Base-by-base conservation (phyloP, 2,113 vertebrate genomes). In the Suncus etruscus region DNA sequence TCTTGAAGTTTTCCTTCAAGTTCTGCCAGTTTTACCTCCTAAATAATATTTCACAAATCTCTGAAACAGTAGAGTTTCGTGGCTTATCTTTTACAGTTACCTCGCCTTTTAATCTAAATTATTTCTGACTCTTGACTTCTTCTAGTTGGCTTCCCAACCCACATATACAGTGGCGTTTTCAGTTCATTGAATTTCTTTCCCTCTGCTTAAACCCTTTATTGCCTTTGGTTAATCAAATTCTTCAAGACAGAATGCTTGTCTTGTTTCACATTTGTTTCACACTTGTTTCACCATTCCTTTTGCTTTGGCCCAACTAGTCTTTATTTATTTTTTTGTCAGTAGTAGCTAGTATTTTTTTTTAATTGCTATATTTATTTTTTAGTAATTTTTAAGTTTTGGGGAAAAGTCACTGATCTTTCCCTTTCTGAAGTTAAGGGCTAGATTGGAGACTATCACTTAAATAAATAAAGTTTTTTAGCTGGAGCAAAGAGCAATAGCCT, bases 281-380 rank as follows among this genome's bases (percentile, higher is more conserved):
- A 25, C 27, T 66, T 66, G 65, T 66, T 6, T 61, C 22, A 61
- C 68, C 32, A 22, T 68, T 66, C 27, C 3, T 74, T 27, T 63
- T 63, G 20, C 58, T 81, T 20, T 18, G 5, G n/a, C 4, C 75
- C 29, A 58, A 20, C 54, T 39, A n/a, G 25, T 1, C 10, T 10
- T 32, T 90, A 83, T 70, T 27, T 69, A 31, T 86, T 94, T 92
- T 94, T 90, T 48, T 72, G 72, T 31, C 80, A 63, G 32, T 27
- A 72, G n/a, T 66, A 65, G 68, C 70, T 90, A 22, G 18, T 74
- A 61, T 80, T 84, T 61, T 84, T 69, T 54, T 73, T 6, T 51
- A 29, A 75, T 91, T 79, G 27, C 66, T 83, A 39, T 2, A 61
- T 2, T 6, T 69, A 72, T 12, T 39, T 89, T 70, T 68, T 18